Evolutionary conservation across 2,797 vertebrate species (phyloP), one percentile per base, ranked within the genome.

Genomic region (Naso thynnoides): DNA sequence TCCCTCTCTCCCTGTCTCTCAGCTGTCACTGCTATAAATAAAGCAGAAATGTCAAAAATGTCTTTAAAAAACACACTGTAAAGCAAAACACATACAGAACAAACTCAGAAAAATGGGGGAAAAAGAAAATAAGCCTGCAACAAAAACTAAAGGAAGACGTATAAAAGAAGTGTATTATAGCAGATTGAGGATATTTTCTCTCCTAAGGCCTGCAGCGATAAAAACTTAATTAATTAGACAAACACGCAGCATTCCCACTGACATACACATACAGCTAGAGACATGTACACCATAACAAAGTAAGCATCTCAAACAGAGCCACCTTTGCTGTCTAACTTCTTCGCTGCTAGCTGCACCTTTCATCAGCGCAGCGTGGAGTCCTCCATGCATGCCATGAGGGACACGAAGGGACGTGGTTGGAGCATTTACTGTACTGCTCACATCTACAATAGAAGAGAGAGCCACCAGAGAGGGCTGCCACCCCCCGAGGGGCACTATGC

Each of bases 401-500:
- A 19, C 77, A 61, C 4, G 52, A 18, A 73, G 57, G 66, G 69
- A 72, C 63, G 24, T 24, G 66, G 79, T 59, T 74, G 60, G 29
- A 78, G 73, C 62, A 38, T 84, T 86, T 85, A 73, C 69, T 70
- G 67, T 65, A 52, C 55, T 33, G 44, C 75, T 78, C 65, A 26
- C 77, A 69, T 82, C 68, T 38, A 81, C 81, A 78, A 70, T 63
- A 79, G 70, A 63, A 42, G 47, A 64, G 50, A 78, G 70, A 65
- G 63, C 64, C 70, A 82, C 73, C 80, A 80, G 79, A 79, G 84
- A 72, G 67, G 72, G 41, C 78, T 77, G 64, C 74, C 68, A 60
- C 76, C 73, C 87, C 90, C 86, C 2, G 45, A 90, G 87, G 89
- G 88, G 54, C 87, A 86, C 84, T 81, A 78, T 91, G 89, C 85